Evolutionary conservation across 2,888 invertebrate species (phyloP).

Genomic region (Dascillus cervinus): DNA sequence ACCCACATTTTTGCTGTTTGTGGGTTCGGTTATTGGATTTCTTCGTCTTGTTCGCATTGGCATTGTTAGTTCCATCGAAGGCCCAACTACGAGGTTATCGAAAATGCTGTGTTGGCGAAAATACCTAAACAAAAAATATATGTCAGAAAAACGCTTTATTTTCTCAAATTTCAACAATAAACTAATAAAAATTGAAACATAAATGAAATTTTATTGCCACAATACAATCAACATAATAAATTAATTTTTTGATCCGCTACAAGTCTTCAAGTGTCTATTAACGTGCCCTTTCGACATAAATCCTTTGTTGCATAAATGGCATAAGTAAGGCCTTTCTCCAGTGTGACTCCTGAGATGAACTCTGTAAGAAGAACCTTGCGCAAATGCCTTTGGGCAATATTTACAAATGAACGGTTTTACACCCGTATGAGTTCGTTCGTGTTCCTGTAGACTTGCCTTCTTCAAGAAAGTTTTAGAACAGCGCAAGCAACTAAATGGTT

Average conservation of each 20-base stretch:
- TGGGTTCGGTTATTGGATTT: too few relatives aligned
- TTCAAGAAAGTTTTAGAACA: conserved; percentile 45
- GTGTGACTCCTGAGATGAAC: conserved; percentile 30
- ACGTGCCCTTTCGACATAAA: conserved; percentile 36
- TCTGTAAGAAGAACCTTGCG: conserved; percentile 27
- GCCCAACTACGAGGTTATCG: conserved; percentile 11
- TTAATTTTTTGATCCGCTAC: too few relatives aligned
- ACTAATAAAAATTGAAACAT: too few relatives aligned
- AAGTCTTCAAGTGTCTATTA: conserved; percentile 1
- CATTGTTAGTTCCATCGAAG: conserved; percentile 13
- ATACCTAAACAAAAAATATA: too few relatives aligned
- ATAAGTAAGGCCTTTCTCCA: conserved; percentile 38
- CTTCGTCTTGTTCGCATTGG: too few relatives aligned
- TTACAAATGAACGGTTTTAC: conserved; percentile 33
- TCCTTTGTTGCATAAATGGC: conserved; percentile 48
- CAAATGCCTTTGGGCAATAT: conserved; percentile 33
- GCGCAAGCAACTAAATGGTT: conserved; percentile 26
- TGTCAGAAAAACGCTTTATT: conserved; percentile 27
- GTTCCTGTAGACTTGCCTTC: conserved; percentile 28
- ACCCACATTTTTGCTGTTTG: too few relatives aligned
- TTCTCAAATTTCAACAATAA: too few relatives aligned
- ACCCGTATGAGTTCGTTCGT: conserved; percentile 32
- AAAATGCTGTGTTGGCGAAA: too few relatives aligned
- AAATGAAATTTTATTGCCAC: too few relatives aligned
- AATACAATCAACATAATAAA: too few relatives aligned